Evolutionary conservation across 2,888 invertebrate species (phyloP).

Genomic region (Labia minor): DNA sequence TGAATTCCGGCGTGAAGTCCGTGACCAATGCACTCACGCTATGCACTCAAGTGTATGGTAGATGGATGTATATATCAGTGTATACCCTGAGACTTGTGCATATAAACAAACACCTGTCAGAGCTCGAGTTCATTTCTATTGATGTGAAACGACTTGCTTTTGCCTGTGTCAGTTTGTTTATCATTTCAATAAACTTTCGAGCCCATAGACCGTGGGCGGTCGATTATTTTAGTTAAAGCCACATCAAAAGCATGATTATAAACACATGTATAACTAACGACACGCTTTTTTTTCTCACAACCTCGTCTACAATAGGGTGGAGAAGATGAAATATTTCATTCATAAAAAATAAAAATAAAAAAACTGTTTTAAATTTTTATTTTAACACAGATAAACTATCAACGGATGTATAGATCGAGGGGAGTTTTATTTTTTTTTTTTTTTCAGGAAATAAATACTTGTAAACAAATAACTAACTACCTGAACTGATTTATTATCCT

Average conservation of each 20-base stretch:
- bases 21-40: background rate
- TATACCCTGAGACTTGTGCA: background rate
- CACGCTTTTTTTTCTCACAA: background rate
- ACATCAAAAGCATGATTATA: background rate
- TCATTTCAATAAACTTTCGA: background rate
- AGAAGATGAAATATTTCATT: background rate
- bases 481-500: background rate
- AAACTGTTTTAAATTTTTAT: background rate
- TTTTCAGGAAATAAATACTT: background rate
- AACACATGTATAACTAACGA: background rate
- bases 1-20: background rate
- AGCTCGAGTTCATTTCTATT: background rate
- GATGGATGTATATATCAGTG: background rate
- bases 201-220: background rate
- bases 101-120: background rate
- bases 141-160: background rate
- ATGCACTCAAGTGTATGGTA: background rate
- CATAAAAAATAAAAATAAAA: background rate
- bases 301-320: background rate
- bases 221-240: background rate
- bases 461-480: too few species aligned
- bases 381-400: background rate
- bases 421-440: background rate
- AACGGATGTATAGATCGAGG: background rate
- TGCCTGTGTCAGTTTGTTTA: background rate